Evolutionary conservation across 2,797 vertebrate species (phyloP).

Genomic region (Vireo griseus): DNA sequence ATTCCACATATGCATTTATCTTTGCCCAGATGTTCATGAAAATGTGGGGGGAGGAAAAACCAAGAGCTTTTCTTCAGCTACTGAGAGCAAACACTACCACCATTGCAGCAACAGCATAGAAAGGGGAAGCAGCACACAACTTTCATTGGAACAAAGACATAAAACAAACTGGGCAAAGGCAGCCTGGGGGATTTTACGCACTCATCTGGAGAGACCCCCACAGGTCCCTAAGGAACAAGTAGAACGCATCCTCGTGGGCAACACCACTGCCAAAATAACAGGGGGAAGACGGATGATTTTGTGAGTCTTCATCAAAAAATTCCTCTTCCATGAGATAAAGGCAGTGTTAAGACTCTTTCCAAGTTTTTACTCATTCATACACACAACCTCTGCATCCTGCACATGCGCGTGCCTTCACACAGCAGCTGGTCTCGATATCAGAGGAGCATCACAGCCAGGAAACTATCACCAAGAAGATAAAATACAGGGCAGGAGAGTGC

Average conservation of each 20-base stretch:
- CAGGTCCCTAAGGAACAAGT: neutral
- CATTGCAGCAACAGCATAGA: neutral
- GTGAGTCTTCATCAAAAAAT: neutral
- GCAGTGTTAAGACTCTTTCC: neutral
- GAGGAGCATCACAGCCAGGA: constrained; percentile 37
- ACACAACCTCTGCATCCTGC: neutral
- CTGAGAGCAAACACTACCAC: neutral
- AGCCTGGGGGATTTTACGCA: neutral
- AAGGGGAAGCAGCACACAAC: neutral
- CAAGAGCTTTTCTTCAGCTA: constrained; percentile 5
- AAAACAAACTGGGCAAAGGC: neutral
- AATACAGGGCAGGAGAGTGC: neutral
- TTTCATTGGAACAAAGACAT: constrained; percentile 20
- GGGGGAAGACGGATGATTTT: neutral
- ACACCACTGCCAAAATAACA: neutral
- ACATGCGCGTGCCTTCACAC: neutral
- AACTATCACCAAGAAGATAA: constrained; percentile 38
- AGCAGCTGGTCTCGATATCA: constrained; percentile 45
- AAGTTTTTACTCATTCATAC: constrained; percentile 18
- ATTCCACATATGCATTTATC: neutral
- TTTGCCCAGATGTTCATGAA: constrained; percentile 22
- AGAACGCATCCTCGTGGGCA: neutral
- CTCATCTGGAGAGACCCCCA: neutral
- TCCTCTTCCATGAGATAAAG: constrained; percentile 31
- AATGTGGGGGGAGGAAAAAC: neutral